phyloP scores from a whole-genome alignment of 2,797 vertebrate genomes.

The Aselliscus stoliczkanus region DNA sequence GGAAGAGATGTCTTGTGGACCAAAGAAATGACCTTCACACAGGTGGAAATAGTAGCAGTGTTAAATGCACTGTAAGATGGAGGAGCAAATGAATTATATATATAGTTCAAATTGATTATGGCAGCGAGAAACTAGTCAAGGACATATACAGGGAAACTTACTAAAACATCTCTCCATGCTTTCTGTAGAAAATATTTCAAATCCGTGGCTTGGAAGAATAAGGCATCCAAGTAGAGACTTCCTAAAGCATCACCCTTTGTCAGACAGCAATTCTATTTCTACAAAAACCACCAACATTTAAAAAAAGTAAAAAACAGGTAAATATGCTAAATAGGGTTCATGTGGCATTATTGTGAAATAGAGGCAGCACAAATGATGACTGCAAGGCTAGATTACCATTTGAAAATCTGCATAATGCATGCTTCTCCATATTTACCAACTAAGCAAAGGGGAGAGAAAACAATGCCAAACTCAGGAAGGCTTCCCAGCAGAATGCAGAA shows the following conservation, averaged over 20 bases:
- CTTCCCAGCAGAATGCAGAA: background rate
- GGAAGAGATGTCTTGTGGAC: background rate
- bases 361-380: background rate
- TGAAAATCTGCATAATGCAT: background rate
- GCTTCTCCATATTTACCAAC: background rate
- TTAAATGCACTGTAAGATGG: background rate
- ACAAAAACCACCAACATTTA: background rate
- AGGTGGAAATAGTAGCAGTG: background rate
- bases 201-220: background rate
- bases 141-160: background rate
- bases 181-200: slow-evolving; percentile 17
- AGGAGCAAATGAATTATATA: slow-evolving; percentile 45
- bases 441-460: background rate
- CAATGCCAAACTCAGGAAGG: background rate
- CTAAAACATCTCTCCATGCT: slow-evolving; percentile 6
- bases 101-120: slow-evolving; percentile 38
- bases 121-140: slow-evolving; percentile 24
- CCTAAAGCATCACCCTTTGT: background rate
- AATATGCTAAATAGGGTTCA: background rate
- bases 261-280: background rate
- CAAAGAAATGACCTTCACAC: slow-evolving; percentile 21
- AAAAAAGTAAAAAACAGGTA: background rate
- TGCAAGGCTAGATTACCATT: background rate
- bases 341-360: background rate
- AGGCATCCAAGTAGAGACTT: background rate